Conservation (phyloP, 2,888 invertebrate species). For the Drosophila anomelani region DNA sequence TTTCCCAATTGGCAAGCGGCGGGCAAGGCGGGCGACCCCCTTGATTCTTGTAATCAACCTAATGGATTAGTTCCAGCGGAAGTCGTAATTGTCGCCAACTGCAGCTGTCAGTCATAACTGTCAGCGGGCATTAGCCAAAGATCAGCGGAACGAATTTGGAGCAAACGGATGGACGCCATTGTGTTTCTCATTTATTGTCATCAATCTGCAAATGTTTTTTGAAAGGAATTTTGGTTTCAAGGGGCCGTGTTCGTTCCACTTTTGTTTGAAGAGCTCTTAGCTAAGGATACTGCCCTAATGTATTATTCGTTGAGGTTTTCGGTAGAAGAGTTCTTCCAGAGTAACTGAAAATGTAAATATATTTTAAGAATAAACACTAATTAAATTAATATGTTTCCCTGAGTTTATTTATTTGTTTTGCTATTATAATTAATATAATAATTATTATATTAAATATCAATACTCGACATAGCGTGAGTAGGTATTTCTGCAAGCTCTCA, state of each 20-base stretch:
- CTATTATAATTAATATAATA: too few relatives aligned
- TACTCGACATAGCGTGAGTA: too few relatives aligned
- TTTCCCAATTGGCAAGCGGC: slow-evolving; percentile 63
- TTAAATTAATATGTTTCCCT: too few relatives aligned
- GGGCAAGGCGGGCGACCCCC: slow-evolving; percentile 22
- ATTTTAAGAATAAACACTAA: too few relatives aligned
- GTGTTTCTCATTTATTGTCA: slow-evolving; percentile 23
- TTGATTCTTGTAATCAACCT: slow-evolving; percentile 46
- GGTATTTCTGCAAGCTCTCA: too few relatives aligned
- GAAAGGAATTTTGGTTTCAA: background rate
- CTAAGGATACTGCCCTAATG: background rate
- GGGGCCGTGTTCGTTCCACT: background rate
- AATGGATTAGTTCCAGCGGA: slow-evolving; percentile 47
- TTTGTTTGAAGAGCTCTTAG: background rate
- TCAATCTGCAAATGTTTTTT: slow-evolving; percentile 24
- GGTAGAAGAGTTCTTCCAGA: background rate
- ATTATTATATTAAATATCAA: too few relatives aligned
- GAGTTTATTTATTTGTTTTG: too few relatives aligned
- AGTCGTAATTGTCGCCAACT: slow-evolving; percentile 31
- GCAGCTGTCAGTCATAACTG: slow-evolving; percentile 36
- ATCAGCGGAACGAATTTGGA: slow-evolving; percentile 27
- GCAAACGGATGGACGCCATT: slow-evolving; percentile 4
- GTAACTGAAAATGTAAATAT: too few relatives aligned
- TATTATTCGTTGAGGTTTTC: background rate
- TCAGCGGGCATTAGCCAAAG: slow-evolving; percentile 36